phyloP scores from a whole-genome alignment of 2,888 invertebrate species.

The Acanthopleura granulata region DNA sequence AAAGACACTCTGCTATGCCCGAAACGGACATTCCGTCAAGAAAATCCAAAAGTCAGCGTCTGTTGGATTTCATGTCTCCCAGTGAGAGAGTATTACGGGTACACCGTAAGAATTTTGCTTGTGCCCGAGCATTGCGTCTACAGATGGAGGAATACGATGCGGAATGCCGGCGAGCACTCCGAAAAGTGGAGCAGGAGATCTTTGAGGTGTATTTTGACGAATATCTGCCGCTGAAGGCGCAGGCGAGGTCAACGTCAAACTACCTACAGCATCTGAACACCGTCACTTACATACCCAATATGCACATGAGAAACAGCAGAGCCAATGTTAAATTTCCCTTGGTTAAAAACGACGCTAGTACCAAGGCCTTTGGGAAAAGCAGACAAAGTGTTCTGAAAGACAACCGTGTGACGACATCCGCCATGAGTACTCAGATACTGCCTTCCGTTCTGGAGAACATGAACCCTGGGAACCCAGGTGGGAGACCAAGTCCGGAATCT shows the following conservation, averaged over 20 bases:
- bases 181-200: constrained; percentile 21
- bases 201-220: constrained; percentile 24
- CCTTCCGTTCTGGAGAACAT: background rate
- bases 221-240: constrained; percentile 19
- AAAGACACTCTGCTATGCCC: background rate
- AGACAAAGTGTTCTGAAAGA: background rate
- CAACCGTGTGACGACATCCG: background rate
- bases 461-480: background rate
- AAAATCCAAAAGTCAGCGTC: constrained; percentile 7
- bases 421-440: background rate
- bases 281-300: background rate
- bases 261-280: background rate
- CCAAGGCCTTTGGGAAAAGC: background rate
- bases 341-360: background rate
- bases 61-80: constrained; percentile 11
- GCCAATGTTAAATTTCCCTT: constrained; percentile 1
- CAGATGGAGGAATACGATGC: constrained; percentile 17
- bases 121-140: background rate
- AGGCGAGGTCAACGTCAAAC: background rate
- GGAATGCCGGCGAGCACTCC: background rate
- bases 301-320: constrained; percentile 8
- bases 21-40: constrained; percentile 10
- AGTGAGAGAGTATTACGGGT: constrained; percentile 21
- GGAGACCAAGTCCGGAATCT: background rate
- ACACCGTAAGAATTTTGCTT: constrained; percentile 20